Conservation (phyloP, 2,888 invertebrate genomes). For the Zygothrica quintamaculata region DNA sequence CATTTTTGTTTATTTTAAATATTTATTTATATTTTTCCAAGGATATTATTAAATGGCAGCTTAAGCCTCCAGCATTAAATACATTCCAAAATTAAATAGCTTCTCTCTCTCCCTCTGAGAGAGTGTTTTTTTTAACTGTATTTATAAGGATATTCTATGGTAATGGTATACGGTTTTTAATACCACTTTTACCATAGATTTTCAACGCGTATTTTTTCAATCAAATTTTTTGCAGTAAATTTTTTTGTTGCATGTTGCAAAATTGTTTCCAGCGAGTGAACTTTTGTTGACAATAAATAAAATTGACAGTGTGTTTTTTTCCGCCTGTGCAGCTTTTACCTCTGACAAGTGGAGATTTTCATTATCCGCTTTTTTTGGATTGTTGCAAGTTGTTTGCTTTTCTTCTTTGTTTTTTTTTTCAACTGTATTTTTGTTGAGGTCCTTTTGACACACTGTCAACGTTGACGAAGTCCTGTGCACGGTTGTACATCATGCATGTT, state of each 20-base stretch:
- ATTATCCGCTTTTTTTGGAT: slow-evolving; percentile 21
- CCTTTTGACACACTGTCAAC: slow-evolving; percentile 57
- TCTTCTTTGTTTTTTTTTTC: background rate
- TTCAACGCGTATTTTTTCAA: slow-evolving; percentile 12
- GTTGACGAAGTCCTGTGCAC: slow-evolving; percentile 53
- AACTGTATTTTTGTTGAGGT: slow-evolving; percentile 6
- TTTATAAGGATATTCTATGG: slow-evolving; percentile 6
- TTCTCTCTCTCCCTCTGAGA: no score
- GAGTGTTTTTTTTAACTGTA: no score
- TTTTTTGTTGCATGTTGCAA: no score
- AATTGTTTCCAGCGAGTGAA: no score
- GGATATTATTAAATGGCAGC: no score
- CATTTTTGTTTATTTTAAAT: no score
- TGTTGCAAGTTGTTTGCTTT: slow-evolving; percentile 1
- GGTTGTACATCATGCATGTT: slow-evolving; percentile 44
- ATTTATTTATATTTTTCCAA: no score
- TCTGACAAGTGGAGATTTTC: slow-evolving; percentile 10
- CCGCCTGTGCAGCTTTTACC: slow-evolving; percentile 23
- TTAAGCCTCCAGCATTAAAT: slow-evolving; percentile 5
- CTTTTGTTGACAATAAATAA: slow-evolving; percentile 34
- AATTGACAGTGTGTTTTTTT: slow-evolving; percentile 36
- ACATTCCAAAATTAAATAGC: no score
- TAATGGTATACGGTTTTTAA: slow-evolving; percentile 34
- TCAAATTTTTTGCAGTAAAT: no score
- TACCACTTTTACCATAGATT: slow-evolving; percentile 22